Percentiles rank a stretch among this genome's conserved stretches.
Conservation (phyloP, 2,113 vertebrate species). For the Poeciliopsis prolifica region DNA sequence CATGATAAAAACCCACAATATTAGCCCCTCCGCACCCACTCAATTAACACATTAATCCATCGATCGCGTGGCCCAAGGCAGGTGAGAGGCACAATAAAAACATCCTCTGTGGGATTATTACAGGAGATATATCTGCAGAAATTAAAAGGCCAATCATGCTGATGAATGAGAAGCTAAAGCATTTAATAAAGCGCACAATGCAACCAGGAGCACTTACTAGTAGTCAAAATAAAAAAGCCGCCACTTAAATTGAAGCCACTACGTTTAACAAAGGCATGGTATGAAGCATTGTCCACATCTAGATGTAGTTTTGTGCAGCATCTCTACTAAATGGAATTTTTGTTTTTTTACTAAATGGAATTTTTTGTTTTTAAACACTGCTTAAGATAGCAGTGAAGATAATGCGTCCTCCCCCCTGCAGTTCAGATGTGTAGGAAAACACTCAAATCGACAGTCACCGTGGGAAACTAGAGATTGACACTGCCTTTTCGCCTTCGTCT, state of each 20-base stretch:
- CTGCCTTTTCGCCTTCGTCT: not conserved
- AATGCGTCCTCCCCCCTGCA: too few relatives aligned
- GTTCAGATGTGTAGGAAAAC: too few relatives aligned
- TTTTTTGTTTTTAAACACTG: too few relatives aligned
- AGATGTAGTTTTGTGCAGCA: not conserved
- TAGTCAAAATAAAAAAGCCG: too few relatives aligned
- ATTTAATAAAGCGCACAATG: conserved; percentile 46
- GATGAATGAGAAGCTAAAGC: conserved; percentile 20
- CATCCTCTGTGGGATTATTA: conserved; percentile 23
- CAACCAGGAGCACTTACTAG: conserved; percentile 9
- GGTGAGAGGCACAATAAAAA: conserved; percentile 37
- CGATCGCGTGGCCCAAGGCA: conserved; percentile 40
- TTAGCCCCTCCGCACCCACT: conserved; percentile 24
- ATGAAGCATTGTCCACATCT: not conserved
- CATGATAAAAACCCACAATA: conserved; percentile 32
- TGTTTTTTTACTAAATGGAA: too few relatives aligned
- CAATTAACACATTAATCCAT: conserved; percentile 56
- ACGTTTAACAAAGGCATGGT: not conserved
- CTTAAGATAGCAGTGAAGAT: not conserved
- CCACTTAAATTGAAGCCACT: too few relatives aligned
- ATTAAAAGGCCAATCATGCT: conserved; percentile 39
- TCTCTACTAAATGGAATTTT: too few relatives aligned
- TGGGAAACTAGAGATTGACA: not conserved
- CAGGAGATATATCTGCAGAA: conserved; percentile 12
- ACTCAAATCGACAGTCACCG: not conserved